Conservation (phyloP, 2,888 invertebrate genomes). For the Clusia tigrina region DNA sequence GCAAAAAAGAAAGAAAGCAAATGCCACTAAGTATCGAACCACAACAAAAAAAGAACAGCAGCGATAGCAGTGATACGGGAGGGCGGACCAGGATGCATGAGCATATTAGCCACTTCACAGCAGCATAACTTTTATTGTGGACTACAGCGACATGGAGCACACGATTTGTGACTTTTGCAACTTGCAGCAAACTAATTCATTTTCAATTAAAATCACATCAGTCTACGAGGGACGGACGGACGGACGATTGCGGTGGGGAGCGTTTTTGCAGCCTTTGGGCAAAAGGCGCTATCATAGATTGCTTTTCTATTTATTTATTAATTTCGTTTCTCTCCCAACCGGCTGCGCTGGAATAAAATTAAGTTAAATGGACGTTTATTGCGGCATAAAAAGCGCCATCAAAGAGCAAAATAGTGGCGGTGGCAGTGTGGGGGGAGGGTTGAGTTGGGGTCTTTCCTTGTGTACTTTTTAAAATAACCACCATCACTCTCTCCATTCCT, state of each 20-base stretch:
- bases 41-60: constrained; percentile 4
- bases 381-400: no score
- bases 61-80: not conserved
- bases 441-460: no score
- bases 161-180: constrained; percentile 29
- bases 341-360: not conserved
- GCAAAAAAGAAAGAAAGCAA: not conserved
- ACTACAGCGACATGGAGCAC: not conserved
- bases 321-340: not conserved
- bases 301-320: not conserved
- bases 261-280: not conserved
- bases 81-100: not conserved
- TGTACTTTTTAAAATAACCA: no score
- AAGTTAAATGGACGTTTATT: not conserved
- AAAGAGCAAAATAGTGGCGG: not conserved
- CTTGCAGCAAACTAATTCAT: constrained; percentile 58
- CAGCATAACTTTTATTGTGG: constrained; percentile 15
- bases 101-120: not conserved
- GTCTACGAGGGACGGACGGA: constrained; percentile 15
- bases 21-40: not conserved
- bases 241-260: not conserved
- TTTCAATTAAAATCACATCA: constrained; percentile 64
- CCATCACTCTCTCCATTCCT: constrained; percentile 11
- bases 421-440: not conserved
- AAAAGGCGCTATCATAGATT: not conserved